Conservation (phyloP, 2,797 vertebrate genomes). For the Ficedula albicollis region DNA sequence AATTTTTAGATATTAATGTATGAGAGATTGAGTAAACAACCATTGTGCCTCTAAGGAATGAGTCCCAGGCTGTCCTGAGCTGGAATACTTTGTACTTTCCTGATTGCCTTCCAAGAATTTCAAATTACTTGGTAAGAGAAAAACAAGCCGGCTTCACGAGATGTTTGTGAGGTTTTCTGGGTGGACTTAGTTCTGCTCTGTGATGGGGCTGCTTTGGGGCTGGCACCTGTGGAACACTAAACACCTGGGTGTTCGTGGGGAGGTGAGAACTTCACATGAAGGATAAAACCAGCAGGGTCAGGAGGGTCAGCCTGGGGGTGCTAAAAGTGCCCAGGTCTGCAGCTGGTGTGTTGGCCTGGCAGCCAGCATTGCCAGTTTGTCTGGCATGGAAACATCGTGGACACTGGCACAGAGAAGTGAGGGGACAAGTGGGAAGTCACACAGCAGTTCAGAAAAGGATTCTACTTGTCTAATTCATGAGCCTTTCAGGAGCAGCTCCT, state of each 20-base stretch:
- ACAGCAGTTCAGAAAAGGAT: background rate
- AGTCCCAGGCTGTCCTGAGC: slow-evolving; percentile 64
- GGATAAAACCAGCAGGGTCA: background rate
- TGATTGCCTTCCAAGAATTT: slow-evolving; percentile 72
- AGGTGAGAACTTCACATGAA: background rate
- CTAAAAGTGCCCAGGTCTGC: background rate
- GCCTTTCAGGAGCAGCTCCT: background rate
- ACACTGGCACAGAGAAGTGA: background rate
- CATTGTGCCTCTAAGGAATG: slow-evolving; percentile 67
- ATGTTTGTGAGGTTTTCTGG: background rate
- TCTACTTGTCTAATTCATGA: background rate
- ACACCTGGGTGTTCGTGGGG: accelerated
- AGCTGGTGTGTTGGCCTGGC: background rate
- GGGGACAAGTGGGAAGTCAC: background rate
- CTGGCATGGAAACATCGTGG: accelerated
- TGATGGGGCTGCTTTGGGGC: background rate
- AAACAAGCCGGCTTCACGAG: slow-evolving; percentile 40
- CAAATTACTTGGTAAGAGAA: slow-evolving; percentile 58
- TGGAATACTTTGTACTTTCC: slow-evolving; percentile 72
- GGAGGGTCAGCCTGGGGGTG: background rate
- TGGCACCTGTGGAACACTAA: background rate
- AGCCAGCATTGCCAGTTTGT: background rate
- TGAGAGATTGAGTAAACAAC: slow-evolving; percentile 65
- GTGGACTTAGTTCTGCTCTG: background rate
- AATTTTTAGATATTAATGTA: slow-evolving; percentile 67